Conservation (phyloP, 2,113 vertebrate genomes). For the Crocuta crocuta region DNA sequence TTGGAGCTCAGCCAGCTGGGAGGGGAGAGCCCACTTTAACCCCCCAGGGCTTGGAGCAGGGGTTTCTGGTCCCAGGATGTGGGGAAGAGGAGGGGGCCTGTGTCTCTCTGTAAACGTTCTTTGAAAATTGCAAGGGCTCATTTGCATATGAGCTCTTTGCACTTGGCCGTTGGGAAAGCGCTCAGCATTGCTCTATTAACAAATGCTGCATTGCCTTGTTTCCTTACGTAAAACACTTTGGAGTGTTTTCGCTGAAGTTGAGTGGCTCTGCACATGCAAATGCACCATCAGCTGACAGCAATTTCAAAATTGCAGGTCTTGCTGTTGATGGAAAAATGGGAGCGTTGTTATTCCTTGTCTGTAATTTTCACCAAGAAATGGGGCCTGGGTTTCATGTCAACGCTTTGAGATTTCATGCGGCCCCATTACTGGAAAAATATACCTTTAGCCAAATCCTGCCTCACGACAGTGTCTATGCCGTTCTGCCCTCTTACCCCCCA, state of each 20-base stretch:
- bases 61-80: background rate
- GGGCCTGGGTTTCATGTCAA: conserved; percentile 53
- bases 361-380: conserved; percentile 29
- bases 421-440: background rate
- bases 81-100: no score
- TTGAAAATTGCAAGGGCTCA: background rate
- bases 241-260: background rate
- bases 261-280: background rate
- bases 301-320: conserved; percentile 11
- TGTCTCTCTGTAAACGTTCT: background rate
- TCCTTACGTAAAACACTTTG: background rate
- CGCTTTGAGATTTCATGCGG: conserved; percentile 39
- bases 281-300: background rate
- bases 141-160: background rate
- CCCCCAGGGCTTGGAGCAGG: background rate
- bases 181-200: background rate
- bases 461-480: background rate
- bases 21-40: no score
- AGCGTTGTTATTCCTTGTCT: background rate
- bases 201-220: background rate
- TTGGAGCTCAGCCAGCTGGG: background rate
- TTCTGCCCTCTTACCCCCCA: background rate
- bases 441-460: background rate
- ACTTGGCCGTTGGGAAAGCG: background rate
- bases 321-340: conserved; percentile 9